A percentile compares a stretch with the other conserved stretches of the same genome.
phyloP scores from a whole-genome alignment of 2,113 vertebrate species.

The Salvelinus fontinalis region DNA sequence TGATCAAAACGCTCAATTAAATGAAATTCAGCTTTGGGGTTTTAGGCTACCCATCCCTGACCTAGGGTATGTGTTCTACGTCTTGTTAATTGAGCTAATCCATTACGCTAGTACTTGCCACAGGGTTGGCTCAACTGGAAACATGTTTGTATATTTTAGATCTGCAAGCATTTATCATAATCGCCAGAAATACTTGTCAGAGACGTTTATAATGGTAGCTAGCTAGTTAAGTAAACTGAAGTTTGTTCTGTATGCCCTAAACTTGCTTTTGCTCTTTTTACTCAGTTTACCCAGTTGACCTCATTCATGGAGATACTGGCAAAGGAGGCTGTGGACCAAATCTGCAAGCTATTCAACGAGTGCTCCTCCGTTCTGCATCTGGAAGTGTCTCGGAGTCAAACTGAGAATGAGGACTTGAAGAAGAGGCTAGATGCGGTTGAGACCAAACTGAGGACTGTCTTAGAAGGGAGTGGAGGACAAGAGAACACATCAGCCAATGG shows the following conservation, averaged over 20 bases:
- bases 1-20: too few relatives aligned
- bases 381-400: slow-evolving; percentile 47
- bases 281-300: slow-evolving; percentile 55
- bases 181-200: neutral
- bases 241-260: neutral
- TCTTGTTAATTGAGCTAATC: too few relatives aligned
- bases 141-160: too few relatives aligned
- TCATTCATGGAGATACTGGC: slow-evolving; percentile 62
- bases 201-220: neutral
- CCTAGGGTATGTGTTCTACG: too few relatives aligned
- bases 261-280: neutral
- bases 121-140: too few relatives aligned
- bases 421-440: slow-evolving; percentile 50
- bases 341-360: slow-evolving; percentile 63
- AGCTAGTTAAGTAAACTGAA: neutral
- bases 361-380: slow-evolving; percentile 55
- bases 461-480: slow-evolving; percentile 34
- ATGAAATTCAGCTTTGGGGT: too few relatives aligned
- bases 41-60: too few relatives aligned
- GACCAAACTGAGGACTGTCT: slow-evolving; percentile 50
- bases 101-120: too few relatives aligned
- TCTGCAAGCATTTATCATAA: too few relatives aligned
- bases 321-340: slow-evolving; percentile 63
- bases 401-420: slow-evolving; percentile 51
- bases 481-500: neutral